Percentiles rank a stretch among this genome's conserved stretches.
Conservation (phyloP, 2,888 invertebrate genomes). For the Drosophila quinaria region DNA sequence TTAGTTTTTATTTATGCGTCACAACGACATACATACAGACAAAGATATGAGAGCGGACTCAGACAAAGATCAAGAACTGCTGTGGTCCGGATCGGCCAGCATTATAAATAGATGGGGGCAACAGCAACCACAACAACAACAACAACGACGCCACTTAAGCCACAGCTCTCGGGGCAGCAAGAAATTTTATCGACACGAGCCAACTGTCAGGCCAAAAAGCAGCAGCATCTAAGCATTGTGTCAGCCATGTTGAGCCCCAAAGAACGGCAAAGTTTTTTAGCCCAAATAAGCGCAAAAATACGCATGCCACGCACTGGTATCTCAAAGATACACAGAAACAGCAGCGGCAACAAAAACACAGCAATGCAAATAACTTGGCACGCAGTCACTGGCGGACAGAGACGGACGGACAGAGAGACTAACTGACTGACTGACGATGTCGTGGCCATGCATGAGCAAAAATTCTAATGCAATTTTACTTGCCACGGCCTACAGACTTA, state of each 20-base stretch:
- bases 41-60: conserved; percentile 32
- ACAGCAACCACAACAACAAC: neutral
- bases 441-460: conserved; percentile 73
- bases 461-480: conserved; percentile 76
- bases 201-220: conserved; percentile 67
- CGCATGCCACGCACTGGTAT: conserved; percentile 56
- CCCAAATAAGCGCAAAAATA: conserved; percentile 79
- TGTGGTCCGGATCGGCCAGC: conserved; percentile 54
- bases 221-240: conserved; percentile 75
- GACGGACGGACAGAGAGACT: neutral
- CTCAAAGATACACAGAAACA: conserved; percentile 51
- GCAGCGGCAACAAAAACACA: conserved; percentile 35
- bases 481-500: conserved; percentile 21
- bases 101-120: conserved; percentile 64
- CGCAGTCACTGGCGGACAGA: conserved; percentile 46
- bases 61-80: conserved; percentile 61
- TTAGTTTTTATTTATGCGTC: conserved; percentile 66
- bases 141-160: conserved; percentile 62
- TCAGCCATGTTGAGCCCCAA: conserved; percentile 72
- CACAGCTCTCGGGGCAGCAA: conserved; percentile 61
- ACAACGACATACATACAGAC: conserved; percentile 22
- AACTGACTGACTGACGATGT: conserved; percentile 16
- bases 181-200: conserved; percentile 79
- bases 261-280: conserved; percentile 70
- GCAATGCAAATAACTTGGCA: conserved; percentile 79